Conservation (phyloP, 2,797 vertebrate genomes). For the Semaprochilodus insignis region DNA sequence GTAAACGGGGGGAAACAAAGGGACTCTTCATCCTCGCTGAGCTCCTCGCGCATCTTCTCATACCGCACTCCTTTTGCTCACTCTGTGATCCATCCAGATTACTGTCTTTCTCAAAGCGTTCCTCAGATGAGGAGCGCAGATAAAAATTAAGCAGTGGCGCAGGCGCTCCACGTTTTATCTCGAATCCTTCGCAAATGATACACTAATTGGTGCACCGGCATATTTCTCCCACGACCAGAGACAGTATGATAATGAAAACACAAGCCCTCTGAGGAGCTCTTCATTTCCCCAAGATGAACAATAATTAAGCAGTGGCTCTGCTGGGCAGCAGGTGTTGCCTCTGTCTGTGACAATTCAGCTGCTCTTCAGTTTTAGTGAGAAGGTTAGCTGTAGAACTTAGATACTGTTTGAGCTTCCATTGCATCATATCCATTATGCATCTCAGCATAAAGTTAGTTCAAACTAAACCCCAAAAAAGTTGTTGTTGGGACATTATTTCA, state of each 20-base stretch:
- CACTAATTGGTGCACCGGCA: conserved; percentile 44
- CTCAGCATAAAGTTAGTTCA: too few species aligned
- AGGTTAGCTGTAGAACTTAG: background rate
- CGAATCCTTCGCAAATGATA: conserved; percentile 37
- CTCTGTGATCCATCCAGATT: conserved; percentile 44
- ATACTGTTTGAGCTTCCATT: background rate
- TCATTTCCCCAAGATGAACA: conserved; percentile 63
- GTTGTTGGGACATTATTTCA: too few species aligned
- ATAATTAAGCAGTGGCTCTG: conserved; percentile 60
- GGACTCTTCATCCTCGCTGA: conserved; percentile 49
- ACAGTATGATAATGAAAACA: conserved; percentile 50
- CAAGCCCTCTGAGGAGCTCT: conserved; percentile 65
- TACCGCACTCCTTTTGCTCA: conserved; percentile 20
- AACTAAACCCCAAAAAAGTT: too few species aligned
- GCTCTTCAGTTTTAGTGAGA: background rate
- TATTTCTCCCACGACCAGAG: conserved; percentile 34
- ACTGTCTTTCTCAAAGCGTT: conserved; percentile 31
- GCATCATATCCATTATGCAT: too few species aligned
- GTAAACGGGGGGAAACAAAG: conserved; percentile 53
- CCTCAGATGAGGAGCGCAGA: conserved; percentile 42
- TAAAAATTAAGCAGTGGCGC: conserved; percentile 39
- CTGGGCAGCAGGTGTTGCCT: conserved; percentile 59
- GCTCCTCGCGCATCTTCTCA: conserved; percentile 44
- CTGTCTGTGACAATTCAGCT: conserved; percentile 33
- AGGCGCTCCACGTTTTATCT: conserved; percentile 49